Percentiles rank a stretch among this genome's conserved stretches.
These are phyloP conservation scores for Enteromius paludinosus DNA, from an alignment of 2,797 vertebrate species.

Conservation along the genomic window DNA sequence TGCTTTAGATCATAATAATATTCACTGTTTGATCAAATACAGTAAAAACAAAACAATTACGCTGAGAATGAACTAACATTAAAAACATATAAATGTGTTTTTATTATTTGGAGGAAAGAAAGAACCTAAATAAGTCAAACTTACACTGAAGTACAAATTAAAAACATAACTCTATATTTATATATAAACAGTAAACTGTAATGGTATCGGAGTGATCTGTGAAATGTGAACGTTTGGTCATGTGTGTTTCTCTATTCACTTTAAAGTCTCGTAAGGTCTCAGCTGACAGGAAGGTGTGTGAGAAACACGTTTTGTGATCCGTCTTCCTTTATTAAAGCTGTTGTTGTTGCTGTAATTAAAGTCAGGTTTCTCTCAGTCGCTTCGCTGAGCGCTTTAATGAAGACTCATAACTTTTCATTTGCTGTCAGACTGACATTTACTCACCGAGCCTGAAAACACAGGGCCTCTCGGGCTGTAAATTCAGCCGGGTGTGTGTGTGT, in stretches of 20 bases:
- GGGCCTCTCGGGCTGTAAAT: not conserved
- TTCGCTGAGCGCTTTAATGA: not conserved
- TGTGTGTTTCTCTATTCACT: not conserved
- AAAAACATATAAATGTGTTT: too few relatives aligned
- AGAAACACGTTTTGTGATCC: not conserved
- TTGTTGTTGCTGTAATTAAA: not conserved
- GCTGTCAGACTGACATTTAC: slow-evolving; percentile 24
- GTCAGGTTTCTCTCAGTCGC: not conserved
- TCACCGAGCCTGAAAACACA: slow-evolving; percentile 2
- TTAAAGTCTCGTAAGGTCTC: not conserved
- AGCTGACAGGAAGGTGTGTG: not conserved
- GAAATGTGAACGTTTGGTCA: too few relatives aligned
- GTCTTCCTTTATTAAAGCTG: not conserved
- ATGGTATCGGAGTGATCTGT: too few relatives aligned
- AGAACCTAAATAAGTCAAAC: too few relatives aligned
- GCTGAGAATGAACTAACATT: too few relatives aligned
- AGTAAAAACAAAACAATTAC: too few relatives aligned
- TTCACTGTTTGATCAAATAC: too few relatives aligned
- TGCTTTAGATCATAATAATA: too few relatives aligned
- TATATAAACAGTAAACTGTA: too few relatives aligned
- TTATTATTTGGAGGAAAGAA: too few relatives aligned
- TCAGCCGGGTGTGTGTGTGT: not conserved
- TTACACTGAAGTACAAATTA: too few relatives aligned
- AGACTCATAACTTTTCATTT: not conserved
- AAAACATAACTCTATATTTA: too few relatives aligned